Evolutionary conservation across 2,797 vertebrate species (phyloP).

Genomic region (Falco cherrug): DNA sequence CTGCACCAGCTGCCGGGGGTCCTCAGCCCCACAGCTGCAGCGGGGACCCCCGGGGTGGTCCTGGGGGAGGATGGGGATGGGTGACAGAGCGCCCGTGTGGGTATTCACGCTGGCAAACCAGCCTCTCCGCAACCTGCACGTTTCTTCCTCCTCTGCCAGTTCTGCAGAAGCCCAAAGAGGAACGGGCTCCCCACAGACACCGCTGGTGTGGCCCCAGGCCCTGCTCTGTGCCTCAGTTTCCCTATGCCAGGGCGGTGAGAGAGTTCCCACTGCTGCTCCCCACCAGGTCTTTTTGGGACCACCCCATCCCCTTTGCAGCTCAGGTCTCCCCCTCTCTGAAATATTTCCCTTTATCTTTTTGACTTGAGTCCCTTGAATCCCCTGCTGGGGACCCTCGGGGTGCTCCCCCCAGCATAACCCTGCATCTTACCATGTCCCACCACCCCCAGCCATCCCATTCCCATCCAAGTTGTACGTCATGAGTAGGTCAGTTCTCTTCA

Average conservation of each 20-base stretch:
- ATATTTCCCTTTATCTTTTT: not conserved
- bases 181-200: not conserved
- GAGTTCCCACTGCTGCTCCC: not conserved
- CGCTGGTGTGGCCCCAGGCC: fast-evolving
- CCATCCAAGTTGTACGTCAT: not conserved
- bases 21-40: not conserved
- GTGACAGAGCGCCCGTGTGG: not conserved
- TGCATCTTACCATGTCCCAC: not conserved
- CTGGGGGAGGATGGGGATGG: not conserved
- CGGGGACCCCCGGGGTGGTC: fast-evolving
- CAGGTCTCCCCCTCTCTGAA: not conserved
- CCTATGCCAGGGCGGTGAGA: fast-evolving
- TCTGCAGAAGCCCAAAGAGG: not conserved
- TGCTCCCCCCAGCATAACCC: not conserved
- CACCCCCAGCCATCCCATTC: not conserved
- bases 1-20: fast-evolving
- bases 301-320: not conserved
- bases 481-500: not conserved
- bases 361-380: not conserved
- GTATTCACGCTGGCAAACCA: fast-evolving
- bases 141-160: not conserved
- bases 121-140: fast-evolving
- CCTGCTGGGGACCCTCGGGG: fast-evolving
- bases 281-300: not conserved
- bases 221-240: not conserved